Evolutionary conservation across 2,113 vertebrate species (phyloP).

Genomic region (Hypanus sabinus): DNA sequence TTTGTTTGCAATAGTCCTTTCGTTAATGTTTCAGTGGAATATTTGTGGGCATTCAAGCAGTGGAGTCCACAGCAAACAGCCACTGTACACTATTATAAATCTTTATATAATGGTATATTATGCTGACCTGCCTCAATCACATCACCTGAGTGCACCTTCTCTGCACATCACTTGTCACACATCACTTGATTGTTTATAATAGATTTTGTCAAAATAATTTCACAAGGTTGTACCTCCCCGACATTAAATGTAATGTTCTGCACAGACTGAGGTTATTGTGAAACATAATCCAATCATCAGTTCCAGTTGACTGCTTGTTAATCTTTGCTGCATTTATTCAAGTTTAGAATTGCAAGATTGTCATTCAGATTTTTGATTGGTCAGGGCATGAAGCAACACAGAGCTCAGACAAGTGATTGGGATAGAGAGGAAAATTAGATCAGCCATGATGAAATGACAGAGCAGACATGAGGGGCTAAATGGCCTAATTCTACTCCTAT

Average conservation of each 20-base stretch:
- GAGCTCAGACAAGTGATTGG: no score
- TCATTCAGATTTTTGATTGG: not conserved
- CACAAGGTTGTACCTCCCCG: not conserved
- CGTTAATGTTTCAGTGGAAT: not conserved
- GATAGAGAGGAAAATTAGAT: no score
- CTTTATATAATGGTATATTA: not conserved
- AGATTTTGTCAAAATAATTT: conserved; percentile 8
- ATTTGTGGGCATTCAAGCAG: not conserved
- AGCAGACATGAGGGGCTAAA: no score
- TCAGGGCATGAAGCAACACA: no score
- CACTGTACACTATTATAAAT: not conserved
- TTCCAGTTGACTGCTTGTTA: no score
- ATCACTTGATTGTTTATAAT: not conserved
- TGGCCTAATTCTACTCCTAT: no score
- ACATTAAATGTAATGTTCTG: not conserved
- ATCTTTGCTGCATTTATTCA: not conserved
- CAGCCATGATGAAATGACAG: no score
- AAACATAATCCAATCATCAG: not conserved
- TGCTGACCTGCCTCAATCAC: not conserved
- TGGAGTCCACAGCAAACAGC: not conserved
- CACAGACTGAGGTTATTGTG: not conserved
- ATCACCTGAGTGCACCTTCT: not conserved
- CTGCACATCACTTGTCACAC: not conserved
- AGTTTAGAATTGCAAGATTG: not conserved
- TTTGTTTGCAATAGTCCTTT: not conserved